These are phyloP conservation scores for Drosophila serrata DNA, from an alignment of 1,140 invertebrate species.

Conservation along the genomic window DNA sequence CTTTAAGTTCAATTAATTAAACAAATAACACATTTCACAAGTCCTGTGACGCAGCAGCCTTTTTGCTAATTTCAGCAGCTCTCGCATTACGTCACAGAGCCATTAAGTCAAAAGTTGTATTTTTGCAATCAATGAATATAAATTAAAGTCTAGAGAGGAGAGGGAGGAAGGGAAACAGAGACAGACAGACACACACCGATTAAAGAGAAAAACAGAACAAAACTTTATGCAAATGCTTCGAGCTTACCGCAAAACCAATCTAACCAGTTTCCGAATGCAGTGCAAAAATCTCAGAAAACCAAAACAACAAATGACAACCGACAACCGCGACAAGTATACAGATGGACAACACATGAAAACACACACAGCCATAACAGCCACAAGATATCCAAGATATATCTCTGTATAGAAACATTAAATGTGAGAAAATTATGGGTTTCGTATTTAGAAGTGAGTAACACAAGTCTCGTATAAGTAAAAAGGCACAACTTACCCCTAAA, in stretches of 20 bases:
- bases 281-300: slow-evolving; percentile 35
- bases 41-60: slow-evolving; percentile 13
- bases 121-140: slow-evolving; percentile 80
- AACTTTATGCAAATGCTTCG: slow-evolving; percentile 72
- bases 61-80: slow-evolving; percentile 43
- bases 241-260: slow-evolving; percentile 52
- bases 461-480: neutral
- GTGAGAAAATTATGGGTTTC: slow-evolving; percentile 40
- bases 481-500: slow-evolving; percentile 33
- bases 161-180: neutral
- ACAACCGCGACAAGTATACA: slow-evolving; percentile 46
- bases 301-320: slow-evolving; percentile 48
- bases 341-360: slow-evolving; percentile 47
- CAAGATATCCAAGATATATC: slow-evolving; percentile 33
- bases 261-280: slow-evolving; percentile 54
- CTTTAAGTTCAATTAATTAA: slow-evolving; percentile 49
- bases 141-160: slow-evolving; percentile 53
- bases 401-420: slow-evolving; percentile 32
- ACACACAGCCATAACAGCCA: slow-evolving; percentile 30
- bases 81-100: slow-evolving; percentile 51
- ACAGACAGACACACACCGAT: slow-evolving; percentile 53
- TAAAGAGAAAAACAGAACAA: slow-evolving; percentile 73
- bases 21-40: slow-evolving; percentile 41
- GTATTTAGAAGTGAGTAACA: slow-evolving; percentile 34
- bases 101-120: slow-evolving; percentile 58